phyloP scores from a whole-genome alignment of 2,888 invertebrate species.

The Volucella inanis region DNA sequence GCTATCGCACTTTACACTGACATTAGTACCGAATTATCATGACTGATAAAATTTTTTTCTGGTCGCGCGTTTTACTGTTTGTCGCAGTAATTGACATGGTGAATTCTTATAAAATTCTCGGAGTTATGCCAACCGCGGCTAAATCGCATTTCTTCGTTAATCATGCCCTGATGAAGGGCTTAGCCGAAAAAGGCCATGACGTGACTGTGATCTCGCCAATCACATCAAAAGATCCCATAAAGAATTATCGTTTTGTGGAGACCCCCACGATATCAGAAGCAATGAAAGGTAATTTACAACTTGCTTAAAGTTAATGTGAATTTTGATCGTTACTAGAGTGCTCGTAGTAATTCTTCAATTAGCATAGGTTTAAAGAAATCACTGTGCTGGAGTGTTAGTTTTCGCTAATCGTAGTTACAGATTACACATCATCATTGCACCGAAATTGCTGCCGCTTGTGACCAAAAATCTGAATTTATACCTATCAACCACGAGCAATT shows the following conservation, averaged over 20 bases:
- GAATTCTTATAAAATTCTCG: conserved; percentile 53
- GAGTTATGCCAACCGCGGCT: conserved; percentile 36
- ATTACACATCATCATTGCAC: too few relatives aligned
- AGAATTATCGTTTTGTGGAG: conserved; percentile 51
- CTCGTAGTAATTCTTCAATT: too few relatives aligned
- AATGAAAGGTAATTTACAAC: conserved; percentile 22
- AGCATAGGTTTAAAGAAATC: too few relatives aligned
- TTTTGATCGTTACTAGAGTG: too few relatives aligned
- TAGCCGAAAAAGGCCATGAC: conserved; percentile 58
- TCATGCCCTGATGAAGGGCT: conserved; percentile 76
- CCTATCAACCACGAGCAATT: too few relatives aligned
- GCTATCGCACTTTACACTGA: too few relatives aligned
- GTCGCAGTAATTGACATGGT: background rate
- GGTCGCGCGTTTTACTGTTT: conserved; percentile 4
- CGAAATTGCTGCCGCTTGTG: too few relatives aligned
- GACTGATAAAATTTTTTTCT: conserved; percentile 16
- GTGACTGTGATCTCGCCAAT: conserved; percentile 61
- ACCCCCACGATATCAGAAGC: background rate
- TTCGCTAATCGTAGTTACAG: too few relatives aligned
- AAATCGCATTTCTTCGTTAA: conserved; percentile 77
- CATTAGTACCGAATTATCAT: background rate
- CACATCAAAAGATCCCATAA: conserved; percentile 38
- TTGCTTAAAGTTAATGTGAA: too few relatives aligned
- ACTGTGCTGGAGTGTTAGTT: too few relatives aligned
- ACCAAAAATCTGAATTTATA: too few relatives aligned